Evolutionary conservation across 2,113 vertebrate species (phyloP), one percentile per base, ranked within the genome.

Genomic region (Chionodraco myersi): DNA sequence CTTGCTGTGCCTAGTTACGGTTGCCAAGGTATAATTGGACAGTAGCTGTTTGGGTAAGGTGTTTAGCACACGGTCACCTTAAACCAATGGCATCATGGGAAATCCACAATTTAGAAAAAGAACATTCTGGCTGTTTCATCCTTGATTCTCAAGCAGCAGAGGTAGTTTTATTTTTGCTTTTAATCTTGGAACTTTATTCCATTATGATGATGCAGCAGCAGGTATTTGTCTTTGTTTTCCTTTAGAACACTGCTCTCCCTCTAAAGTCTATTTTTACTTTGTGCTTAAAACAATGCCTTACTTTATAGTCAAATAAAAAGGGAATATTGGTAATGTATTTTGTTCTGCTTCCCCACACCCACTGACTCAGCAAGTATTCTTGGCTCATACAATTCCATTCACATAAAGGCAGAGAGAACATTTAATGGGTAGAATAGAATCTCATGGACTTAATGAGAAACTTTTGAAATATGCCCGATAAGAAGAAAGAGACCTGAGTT

Each of bases 351-450:
- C 63, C 76, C 49, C 86, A 78, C 78, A 58, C 82, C 77, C 71
- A 64, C 80, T 86, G 88, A 85, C 88, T 91, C 86, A 79, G 85
- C 83, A 53, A 84, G 62, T 68, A 64, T 86, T 85, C 16, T 75
- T 80, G 86, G 77, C 87, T 85, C 72, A 60, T 69, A 56, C 57
- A 16, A 21, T 64, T 80, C 48, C 78, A 75, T 86, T 82, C 84
- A 79, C 61, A 77, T 77, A 53, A 80, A 85, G 54, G 69, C n/a
- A 5, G 53, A 49, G 34, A 77, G 67, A 6, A 74, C 57, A 75
- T 72, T 75, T 72, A 87, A 90, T 70, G 60, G 80, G 73, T 23
- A 56, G 68, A 83, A 67, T 16, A 61, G 56, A 83, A 88, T 86
- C 75, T 83, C 57, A 44, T 63, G 54, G 62, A 82, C 63, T 84